Evolutionary conservation across 2,797 vertebrate species (phyloP).

Genomic region (Monodelphis domestica): DNA sequence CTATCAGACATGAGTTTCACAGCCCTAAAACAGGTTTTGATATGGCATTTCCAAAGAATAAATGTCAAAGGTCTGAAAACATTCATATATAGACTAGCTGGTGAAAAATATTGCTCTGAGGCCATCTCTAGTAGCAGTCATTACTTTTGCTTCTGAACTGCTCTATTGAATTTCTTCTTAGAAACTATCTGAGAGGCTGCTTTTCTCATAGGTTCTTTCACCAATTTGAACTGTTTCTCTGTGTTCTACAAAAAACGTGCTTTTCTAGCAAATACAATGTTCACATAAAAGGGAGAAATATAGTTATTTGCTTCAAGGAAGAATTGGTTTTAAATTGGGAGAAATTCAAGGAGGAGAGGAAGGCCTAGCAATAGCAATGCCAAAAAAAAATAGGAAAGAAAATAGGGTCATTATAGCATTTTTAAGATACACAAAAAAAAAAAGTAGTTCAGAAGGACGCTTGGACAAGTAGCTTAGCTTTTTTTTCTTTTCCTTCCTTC

Average conservation of each 20-base stretch:
- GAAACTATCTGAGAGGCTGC: neutral
- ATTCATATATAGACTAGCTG: neutral
- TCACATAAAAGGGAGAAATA: neutral
- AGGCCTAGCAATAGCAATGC: neutral
- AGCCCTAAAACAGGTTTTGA: neutral
- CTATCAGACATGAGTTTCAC: neutral
- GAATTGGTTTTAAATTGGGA: neutral
- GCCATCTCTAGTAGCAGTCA: neutral
- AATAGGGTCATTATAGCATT: neutral
- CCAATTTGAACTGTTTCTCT: neutral
- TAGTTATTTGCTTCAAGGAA: neutral
- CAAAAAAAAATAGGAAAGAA: neutral
- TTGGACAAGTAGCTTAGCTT: neutral
- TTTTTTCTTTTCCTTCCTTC: too few species aligned
- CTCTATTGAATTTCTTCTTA: neutral
- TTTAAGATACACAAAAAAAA: neutral
- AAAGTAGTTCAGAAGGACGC: neutral
- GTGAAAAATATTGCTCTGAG: neutral
- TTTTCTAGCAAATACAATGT: neutral
- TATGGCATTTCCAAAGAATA: neutral
- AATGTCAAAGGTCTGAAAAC: neutral
- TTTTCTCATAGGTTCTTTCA: neutral
- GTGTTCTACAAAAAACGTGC: neutral
- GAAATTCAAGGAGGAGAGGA: neutral
- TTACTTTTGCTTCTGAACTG: neutral